Percentiles rank a stretch among this genome's conserved stretches.
Evolutionary conservation across 1,140 invertebrate genomes (phyloP).

Genomic region (Drosophila jambulina): DNA sequence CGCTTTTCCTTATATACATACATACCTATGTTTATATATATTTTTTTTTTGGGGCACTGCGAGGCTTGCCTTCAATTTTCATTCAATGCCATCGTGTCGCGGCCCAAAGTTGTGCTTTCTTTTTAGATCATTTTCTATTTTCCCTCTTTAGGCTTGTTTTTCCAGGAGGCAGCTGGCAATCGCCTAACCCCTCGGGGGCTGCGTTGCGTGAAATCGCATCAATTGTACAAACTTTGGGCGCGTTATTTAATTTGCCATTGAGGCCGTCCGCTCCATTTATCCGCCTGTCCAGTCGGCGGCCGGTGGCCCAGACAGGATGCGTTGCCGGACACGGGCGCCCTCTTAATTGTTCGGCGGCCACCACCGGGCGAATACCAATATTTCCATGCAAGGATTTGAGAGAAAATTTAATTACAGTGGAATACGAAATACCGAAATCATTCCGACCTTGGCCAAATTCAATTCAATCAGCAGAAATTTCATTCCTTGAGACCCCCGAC

Average conservation of each 20-base stretch:
- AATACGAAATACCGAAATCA: constrained; percentile 58
- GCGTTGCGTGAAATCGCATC: constrained; percentile 79
- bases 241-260: constrained; percentile 83
- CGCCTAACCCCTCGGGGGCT: constrained; percentile 55
- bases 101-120: constrained; percentile 24
- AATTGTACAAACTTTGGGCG: constrained; percentile 82
- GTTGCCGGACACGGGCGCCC: constrained; percentile 14
- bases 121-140: constrained; percentile 38
- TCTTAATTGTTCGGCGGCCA: constrained; percentile 46
- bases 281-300: constrained; percentile 50
- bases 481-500: constrained; percentile 27
- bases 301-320: constrained; percentile 9
- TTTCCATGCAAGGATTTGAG: constrained; percentile 36
- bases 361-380: constrained; percentile 26
- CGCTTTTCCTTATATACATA: constrained; percentile 56
- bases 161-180: constrained; percentile 21
- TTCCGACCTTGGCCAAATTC: constrained; percentile 72
- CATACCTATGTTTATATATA: no score
- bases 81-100: constrained; percentile 50
- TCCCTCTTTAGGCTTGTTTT: constrained; percentile 32
- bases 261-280: constrained; percentile 80
- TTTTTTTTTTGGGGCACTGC: constrained; percentile 31
- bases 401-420: constrained; percentile 67
- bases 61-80: constrained; percentile 64
- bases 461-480: constrained; percentile 72